Evolutionary conservation across 2,888 invertebrate genomes (phyloP).

Genomic region (Plagiodera versicolora): DNA sequence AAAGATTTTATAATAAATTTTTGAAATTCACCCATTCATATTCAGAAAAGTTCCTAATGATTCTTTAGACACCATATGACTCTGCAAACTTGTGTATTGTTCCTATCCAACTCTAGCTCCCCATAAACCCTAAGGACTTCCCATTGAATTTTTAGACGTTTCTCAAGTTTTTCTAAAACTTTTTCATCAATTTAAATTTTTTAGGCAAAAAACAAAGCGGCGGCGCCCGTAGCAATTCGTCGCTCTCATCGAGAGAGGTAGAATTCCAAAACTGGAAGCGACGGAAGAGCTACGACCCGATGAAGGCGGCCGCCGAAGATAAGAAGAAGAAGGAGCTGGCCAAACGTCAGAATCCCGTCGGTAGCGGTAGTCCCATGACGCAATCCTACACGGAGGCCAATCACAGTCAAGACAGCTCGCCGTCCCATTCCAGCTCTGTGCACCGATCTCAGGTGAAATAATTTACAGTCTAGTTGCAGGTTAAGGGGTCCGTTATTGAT

Average conservation of each 20-base stretch:
- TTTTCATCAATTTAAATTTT: conserved; percentile 29
- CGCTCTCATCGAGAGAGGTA: conserved; percentile 74
- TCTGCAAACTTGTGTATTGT: too few relatives aligned
- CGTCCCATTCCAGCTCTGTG: conserved; percentile 54
- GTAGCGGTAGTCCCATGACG: conserved; percentile 43
- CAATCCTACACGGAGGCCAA: conserved; percentile 50
- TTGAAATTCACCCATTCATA: too few relatives aligned
- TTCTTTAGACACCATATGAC: too few relatives aligned
- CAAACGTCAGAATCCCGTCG: conserved; percentile 44
- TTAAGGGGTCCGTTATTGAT: background rate
- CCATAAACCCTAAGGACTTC: background rate
- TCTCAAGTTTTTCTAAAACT: too few relatives aligned
- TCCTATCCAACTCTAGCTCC: background rate
- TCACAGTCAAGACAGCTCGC: conserved; percentile 51
- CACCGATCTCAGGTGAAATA: conserved; percentile 53
- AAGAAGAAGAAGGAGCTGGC: conserved; percentile 63
- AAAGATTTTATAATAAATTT: too few relatives aligned
- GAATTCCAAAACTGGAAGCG: conserved; percentile 96
- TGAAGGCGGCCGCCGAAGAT: conserved; percentile 90
- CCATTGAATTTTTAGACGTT: background rate
- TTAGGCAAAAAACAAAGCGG: conserved; percentile 62
- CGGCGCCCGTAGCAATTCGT: conserved; percentile 66
- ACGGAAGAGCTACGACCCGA: conserved; percentile 92
- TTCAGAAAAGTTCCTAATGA: too few relatives aligned
- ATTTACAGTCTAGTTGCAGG: background rate